These are phyloP conservation scores for Drosophila malerkotliana DNA, from an alignment of 1,140 invertebrate species.

Conservation along the genomic window DNA sequence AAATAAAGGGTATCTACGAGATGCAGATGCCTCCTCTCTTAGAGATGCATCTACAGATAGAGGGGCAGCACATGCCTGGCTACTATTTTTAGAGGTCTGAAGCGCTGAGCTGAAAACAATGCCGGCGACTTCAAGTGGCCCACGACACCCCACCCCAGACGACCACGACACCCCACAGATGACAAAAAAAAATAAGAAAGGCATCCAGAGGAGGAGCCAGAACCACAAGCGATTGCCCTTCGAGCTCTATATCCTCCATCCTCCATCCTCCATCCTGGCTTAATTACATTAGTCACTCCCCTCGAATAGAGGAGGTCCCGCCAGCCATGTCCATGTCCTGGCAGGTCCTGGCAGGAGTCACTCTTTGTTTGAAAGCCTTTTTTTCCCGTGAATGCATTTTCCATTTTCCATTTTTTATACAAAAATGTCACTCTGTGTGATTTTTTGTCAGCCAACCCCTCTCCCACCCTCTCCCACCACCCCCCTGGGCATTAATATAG, in stretches of 20 bases:
- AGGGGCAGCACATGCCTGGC: constrained; percentile 49
- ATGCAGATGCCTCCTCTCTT: background rate
- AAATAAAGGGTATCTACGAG: too few species aligned
- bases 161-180: constrained; percentile 3
- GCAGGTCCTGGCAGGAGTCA: background rate
- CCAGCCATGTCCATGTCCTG: background rate
- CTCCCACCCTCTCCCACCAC: too few species aligned
- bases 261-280: constrained; percentile 11
- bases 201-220: constrained; percentile 18
- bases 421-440: background rate
- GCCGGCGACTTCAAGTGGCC: constrained; percentile 68
- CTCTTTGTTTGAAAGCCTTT: constrained; percentile 26
- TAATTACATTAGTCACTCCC: constrained; percentile 34
- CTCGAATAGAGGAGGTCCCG: too few species aligned
- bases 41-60: constrained; percentile 49
- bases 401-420: background rate
- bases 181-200: constrained; percentile 4
- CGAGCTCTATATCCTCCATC: background rate
- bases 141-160: constrained; percentile 43
- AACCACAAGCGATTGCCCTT: constrained; percentile 12
- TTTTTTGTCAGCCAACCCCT: background rate
- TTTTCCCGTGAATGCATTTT: background rate
- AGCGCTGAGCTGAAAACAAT: constrained; percentile 60
- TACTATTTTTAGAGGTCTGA: constrained; percentile 54
- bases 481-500: constrained; percentile 6